phyloP scores from a whole-genome alignment of 2,113 vertebrate genomes.

The Chionomys nivalis region DNA sequence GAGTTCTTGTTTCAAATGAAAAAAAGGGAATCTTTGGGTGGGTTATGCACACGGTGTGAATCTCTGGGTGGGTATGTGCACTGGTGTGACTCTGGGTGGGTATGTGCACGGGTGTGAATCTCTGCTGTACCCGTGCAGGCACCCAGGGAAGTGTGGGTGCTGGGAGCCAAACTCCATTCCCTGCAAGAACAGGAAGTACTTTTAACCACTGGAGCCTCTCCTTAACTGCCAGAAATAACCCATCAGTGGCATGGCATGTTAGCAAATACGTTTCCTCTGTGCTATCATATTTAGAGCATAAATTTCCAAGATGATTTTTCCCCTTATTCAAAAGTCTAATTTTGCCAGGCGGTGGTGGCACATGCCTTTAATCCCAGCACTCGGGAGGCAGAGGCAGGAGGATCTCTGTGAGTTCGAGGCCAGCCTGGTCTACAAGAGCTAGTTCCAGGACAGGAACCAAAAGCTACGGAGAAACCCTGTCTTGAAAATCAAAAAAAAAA shows the following conservation, averaged over 20 bases:
- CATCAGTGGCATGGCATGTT: background rate
- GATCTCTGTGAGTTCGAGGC: too few relatives aligned
- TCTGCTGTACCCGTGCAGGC: background rate
- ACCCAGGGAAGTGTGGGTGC: background rate
- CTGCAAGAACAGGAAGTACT: background rate
- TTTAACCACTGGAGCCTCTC: background rate
- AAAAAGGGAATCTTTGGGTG: too few relatives aligned
- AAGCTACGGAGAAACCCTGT: too few relatives aligned
- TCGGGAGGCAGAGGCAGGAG: too few relatives aligned
- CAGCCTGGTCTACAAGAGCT: too few relatives aligned
- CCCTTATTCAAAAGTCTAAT: background rate
- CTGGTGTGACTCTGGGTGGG: background rate
- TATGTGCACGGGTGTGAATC: background rate
- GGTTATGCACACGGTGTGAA: background rate
- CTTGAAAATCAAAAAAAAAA: too few relatives aligned
- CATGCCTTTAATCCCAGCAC: too few relatives aligned
- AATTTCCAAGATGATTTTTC: background rate
- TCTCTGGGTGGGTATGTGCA: background rate
- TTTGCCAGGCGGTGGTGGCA: too few relatives aligned
- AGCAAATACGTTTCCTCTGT: background rate
- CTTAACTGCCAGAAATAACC: background rate
- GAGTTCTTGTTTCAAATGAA: too few relatives aligned
- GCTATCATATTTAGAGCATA: background rate
- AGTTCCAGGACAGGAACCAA: too few relatives aligned
- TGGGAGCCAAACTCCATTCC: background rate